Conservation (phyloP, 2,797 vertebrate genomes). For the Pseudomugil tenellus region DNA sequence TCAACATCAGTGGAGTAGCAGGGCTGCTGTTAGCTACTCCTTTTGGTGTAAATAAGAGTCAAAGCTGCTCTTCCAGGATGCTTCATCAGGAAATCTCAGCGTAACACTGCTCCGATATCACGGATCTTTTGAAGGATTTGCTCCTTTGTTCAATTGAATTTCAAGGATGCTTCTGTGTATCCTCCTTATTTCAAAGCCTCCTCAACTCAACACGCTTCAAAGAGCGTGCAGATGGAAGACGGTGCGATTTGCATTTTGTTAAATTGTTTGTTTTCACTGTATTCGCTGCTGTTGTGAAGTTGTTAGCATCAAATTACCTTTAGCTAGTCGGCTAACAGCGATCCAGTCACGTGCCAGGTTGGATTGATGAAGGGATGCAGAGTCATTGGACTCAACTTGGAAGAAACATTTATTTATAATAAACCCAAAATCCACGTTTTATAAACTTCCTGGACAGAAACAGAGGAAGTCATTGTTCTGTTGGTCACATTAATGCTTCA, state of each 20-base stretch:
- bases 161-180: background rate
- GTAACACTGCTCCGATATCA: background rate
- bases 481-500: background rate
- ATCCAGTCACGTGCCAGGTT: no score
- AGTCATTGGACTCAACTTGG: no score
- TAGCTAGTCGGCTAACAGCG: no score
- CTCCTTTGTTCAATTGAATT: background rate
- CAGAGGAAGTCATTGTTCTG: no score
- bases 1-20: background rate
- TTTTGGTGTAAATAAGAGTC: background rate
- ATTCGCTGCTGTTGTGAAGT: background rate
- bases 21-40: background rate
- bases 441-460: no score
- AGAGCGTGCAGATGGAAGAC: background rate
- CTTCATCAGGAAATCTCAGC: background rate
- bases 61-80: background rate
- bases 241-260: background rate
- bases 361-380: no score
- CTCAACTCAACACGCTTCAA: background rate
- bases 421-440: no score
- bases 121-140: background rate
- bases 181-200: background rate
- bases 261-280: background rate
- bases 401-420: no score
- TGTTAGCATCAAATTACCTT: background rate